Base-by-base conservation (phyloP, 2,797 vertebrate genomes). In the Rallus crepitans region DNA sequence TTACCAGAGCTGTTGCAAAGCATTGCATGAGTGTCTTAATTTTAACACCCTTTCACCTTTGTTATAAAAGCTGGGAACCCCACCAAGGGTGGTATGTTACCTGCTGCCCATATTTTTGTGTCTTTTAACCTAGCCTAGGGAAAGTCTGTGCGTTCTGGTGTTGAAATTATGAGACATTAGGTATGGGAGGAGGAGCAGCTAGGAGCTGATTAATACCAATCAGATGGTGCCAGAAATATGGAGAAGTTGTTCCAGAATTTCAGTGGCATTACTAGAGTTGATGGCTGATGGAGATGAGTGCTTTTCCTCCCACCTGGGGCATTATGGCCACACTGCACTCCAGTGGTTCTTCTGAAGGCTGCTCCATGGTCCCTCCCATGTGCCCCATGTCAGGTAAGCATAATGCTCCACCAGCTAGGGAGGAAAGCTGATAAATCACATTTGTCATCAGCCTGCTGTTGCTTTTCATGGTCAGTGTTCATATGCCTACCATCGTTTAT, bases 291-390 rank as follows among this genome's bases (percentile, higher is more conserved):
- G 7, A 23, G 66, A 17, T 48, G 33, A 33, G 20, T 69, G 25
- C 42, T 82, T 73, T 79, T 40, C 52, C 40, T 77, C 53, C 28
- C 0, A 1, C 42, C 27, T 37, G 15, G 28, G 61, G 57, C 45
- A 71, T 78, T 68, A n/a, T 37, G 71, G 60, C 80, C 69, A 60
- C 37, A 3, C 33, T 69, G 12, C 59, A 21, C 65, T 81, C 53
- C 23, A 59, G 25, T 0, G 6, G 16, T 45, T 82, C 71, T 87
- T 78, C 50, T 56, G 52, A 87, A 85, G 60, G n/a, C 53, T 77
- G 28, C 20, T 71, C 37, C 24, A 9, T 2, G 13, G 31, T 73
- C 8, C 21, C n/a, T 3, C 4, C 31, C 0, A 1, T 39, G 64
- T 87, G 27, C 21, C 60, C 10, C 1, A 1, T 25, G 3, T 9